Evolutionary conservation across 2,888 invertebrate species (phyloP).

Genomic region (Diaperis boleti): DNA sequence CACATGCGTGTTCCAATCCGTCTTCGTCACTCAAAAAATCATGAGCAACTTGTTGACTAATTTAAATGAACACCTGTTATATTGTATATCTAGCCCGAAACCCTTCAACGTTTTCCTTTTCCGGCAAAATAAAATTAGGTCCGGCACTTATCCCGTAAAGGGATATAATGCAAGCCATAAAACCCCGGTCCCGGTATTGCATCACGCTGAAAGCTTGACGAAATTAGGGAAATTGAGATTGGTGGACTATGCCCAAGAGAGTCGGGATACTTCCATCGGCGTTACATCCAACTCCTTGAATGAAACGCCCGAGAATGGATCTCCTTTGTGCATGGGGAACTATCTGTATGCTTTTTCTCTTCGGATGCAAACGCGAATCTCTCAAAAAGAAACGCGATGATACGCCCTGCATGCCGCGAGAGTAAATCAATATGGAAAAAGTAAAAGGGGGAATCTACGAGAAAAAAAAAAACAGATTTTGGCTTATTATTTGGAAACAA

Average conservation of each 20-base stretch:
- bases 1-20: too few species aligned
- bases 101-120: not conserved
- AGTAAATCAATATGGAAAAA: too few species aligned
- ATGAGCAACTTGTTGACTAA: too few species aligned
- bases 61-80: too few species aligned
- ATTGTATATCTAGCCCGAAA: too few species aligned
- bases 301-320: conserved; percentile 50
- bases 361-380: conserved; percentile 25
- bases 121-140: conserved; percentile 17
- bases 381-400: conserved; percentile 29
- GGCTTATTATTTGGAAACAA: too few species aligned
- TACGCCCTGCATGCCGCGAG: too few species aligned
- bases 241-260: conserved; percentile 54
- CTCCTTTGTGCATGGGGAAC: conserved; percentile 50
- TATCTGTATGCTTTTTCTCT: conserved; percentile 33
- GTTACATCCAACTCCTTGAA: conserved; percentile 46
- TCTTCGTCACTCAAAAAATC: too few species aligned
- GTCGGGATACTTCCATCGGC: conserved; percentile 40
- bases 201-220: conserved; percentile 51
- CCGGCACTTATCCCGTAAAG: conserved; percentile 24
- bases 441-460: too few species aligned
- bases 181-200: conserved; percentile 19
- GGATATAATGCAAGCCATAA: conserved; percentile 29
- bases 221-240: conserved; percentile 57
- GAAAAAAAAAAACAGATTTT: too few species aligned